These are phyloP conservation scores for Xanthorhoe spadicearia DNA, from an alignment of 2,888 invertebrate genomes.

Conservation along the genomic window DNA sequence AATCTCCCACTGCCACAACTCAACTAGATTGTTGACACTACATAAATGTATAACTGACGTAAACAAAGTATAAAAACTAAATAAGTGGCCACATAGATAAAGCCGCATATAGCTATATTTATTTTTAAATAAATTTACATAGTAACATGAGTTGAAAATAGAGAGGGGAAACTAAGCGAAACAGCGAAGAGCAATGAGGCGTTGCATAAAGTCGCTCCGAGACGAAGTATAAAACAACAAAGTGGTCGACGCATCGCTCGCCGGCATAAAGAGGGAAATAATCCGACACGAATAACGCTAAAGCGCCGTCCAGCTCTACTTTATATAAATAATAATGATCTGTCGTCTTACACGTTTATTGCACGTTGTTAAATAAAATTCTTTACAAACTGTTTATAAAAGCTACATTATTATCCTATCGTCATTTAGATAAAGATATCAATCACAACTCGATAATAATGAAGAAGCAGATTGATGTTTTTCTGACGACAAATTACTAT, in stretches of 20 bases:
- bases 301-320: conserved; percentile 62
- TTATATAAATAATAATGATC: conserved; percentile 74
- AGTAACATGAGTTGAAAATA: conserved; percentile 80
- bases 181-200: conserved; percentile 82
- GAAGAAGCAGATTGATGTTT: conserved; percentile 57
- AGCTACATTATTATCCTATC: conserved; percentile 38
- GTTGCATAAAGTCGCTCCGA: conserved; percentile 79
- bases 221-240: conserved; percentile 83
- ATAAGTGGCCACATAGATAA: conserved; percentile 50
- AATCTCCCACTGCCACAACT: conserved; percentile 19
- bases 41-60: background rate
- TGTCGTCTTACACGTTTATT: conserved; percentile 64
- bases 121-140: conserved; percentile 76
- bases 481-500: conserved; percentile 67
- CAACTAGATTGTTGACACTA: conserved; percentile 1
- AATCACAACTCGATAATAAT: conserved; percentile 54
- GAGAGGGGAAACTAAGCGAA: conserved; percentile 79
- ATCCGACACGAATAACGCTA: conserved; percentile 71
- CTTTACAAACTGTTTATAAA: conserved; percentile 44
- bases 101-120: conserved; percentile 51
- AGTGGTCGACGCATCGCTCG: conserved; percentile 80
- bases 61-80: no score
- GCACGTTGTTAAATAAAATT: conserved; percentile 54
- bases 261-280: conserved; percentile 76
- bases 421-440: conserved; percentile 49